Evolutionary conservation across 2,797 vertebrate genomes (phyloP).

Genomic region (Dryobates pubescens): DNA sequence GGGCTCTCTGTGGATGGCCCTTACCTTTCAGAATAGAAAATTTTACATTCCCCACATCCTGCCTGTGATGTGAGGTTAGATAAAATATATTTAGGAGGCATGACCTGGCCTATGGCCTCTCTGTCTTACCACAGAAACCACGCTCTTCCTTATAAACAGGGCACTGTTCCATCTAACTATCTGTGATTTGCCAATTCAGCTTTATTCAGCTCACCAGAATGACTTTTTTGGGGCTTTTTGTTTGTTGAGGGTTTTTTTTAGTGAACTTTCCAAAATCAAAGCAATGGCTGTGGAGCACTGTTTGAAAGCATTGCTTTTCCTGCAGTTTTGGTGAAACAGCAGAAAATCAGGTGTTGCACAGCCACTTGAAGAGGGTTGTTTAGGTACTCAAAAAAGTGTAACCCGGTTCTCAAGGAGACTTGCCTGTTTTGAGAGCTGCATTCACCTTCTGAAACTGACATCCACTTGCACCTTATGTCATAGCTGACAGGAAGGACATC

Average conservation of each 20-base stretch:
- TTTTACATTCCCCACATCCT: conserved; percentile 31
- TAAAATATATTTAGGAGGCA: conserved; percentile 56
- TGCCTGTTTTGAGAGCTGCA: not conserved
- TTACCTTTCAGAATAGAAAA: conserved; percentile 38
- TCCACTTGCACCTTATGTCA: not conserved
- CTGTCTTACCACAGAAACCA: conserved; percentile 51
- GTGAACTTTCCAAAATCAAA: conserved; percentile 23
- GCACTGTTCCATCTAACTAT: conserved; percentile 36
- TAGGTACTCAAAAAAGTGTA: not conserved
- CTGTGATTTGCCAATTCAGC: conserved; percentile 36
- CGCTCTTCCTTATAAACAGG: conserved; percentile 53
- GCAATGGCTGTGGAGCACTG: not conserved
- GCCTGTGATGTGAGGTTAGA: conserved; percentile 18
- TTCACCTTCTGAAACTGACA: not conserved
- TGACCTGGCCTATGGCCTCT: conserved; percentile 30
- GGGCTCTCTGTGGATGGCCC: not conserved
- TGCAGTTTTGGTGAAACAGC: not conserved
- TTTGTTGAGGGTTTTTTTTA: not conserved
- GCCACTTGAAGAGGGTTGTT: not conserved
- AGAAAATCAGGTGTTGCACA: not conserved
- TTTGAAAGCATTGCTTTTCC: not conserved
- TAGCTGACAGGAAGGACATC: not conserved
- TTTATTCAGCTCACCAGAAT: not conserved
- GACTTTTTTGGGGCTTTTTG: not conserved
- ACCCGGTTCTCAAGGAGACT: not conserved